Base-by-base conservation (phyloP, 1,140 invertebrate genomes). In the Steinernema khuongi region DNA sequence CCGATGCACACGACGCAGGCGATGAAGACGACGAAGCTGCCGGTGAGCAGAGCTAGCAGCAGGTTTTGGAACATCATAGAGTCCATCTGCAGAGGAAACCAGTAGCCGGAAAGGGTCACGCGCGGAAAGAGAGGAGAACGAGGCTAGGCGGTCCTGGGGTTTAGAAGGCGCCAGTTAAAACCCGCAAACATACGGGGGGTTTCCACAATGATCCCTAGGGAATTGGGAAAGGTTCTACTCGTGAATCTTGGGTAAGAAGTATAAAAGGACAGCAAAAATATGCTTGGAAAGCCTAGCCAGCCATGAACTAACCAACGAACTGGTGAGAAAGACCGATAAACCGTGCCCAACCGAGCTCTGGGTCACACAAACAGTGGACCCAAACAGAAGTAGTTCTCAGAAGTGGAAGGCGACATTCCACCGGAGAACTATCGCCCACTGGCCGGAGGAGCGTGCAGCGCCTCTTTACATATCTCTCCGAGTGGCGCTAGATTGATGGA, bases 21-120 rank as follows among this genome's bases (percentile, higher is more conserved):
- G 70, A 83, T 77, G 77, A 83, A 83, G n/a, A 78, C 73, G 30
- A 83, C 67, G 60, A 83, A 83, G 14, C 77, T 77, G 26, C 82
- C 81, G 41, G 83, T 73, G 31, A 83, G 72, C 11, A 83, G 41
- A 2, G 69, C 78, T 4, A 82, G 74, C 18, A 82, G 71, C 18
- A 76, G 43, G 69, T 81, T 81, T 60, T 81, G 80, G 74, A 79
- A 82, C 33, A 81, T 30, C n/a, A 67, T 79, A 17, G 80, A 81
- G 67, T 81, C 80, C 68, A 81, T 78, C 73, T 31, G 29, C 41
- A 71, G 33, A 29, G 32, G 28, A 31, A 28, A 71, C 17, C 60
- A 67, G 67, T 67, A 18, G 31, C 72, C 28, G n/a, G 71, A n/a
- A n/a, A n/a, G 71, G 67, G 18, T 18, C 72, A 22, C 72, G 30